phyloP scores from a whole-genome alignment of 1,140 invertebrate species.

The Anastatus disparis region DNA sequence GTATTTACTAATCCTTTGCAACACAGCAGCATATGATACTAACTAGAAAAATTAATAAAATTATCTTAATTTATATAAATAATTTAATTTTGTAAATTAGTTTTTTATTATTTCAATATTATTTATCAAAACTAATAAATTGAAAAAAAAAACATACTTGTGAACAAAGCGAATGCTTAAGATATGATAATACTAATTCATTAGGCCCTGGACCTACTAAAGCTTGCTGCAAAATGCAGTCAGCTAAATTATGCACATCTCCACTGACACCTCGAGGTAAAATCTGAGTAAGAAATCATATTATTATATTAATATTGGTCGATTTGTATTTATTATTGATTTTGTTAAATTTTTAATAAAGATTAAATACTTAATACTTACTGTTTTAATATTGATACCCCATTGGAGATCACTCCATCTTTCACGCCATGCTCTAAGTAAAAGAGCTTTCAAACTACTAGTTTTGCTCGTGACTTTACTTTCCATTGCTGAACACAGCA shows the following conservation, averaged over 20 bases:
- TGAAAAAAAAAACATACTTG: slow-evolving; percentile 65
- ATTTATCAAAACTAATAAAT: slow-evolving; percentile 9
- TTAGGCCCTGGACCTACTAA: slow-evolving; percentile 92
- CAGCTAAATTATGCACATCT: slow-evolving; percentile 90
- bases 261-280: slow-evolving; percentile 87
- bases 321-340: no score
- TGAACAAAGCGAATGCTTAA: slow-evolving; percentile 90
- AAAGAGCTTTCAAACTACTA: slow-evolving; percentile 83
- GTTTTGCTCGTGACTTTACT: slow-evolving; percentile 86
- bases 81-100: background rate
- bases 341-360: background rate
- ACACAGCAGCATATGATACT: slow-evolving; percentile 88
- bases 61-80: background rate
- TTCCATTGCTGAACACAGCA: slow-evolving; percentile 68
- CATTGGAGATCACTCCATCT: slow-evolving; percentile 94
- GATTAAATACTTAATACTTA: slow-evolving; percentile 52
- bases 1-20: slow-evolving; percentile 89
- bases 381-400: slow-evolving; percentile 94
- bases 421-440: slow-evolving; percentile 91
- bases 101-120: background rate
- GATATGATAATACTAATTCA: slow-evolving; percentile 87
- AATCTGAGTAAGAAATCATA: slow-evolving; percentile 67
- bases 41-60: slow-evolving; percentile 74
- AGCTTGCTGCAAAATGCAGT: slow-evolving; percentile 92
- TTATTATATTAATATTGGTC: background rate